Base-by-base conservation (phyloP, 2,888 invertebrate genomes). In the Rotaria macrura region DNA sequence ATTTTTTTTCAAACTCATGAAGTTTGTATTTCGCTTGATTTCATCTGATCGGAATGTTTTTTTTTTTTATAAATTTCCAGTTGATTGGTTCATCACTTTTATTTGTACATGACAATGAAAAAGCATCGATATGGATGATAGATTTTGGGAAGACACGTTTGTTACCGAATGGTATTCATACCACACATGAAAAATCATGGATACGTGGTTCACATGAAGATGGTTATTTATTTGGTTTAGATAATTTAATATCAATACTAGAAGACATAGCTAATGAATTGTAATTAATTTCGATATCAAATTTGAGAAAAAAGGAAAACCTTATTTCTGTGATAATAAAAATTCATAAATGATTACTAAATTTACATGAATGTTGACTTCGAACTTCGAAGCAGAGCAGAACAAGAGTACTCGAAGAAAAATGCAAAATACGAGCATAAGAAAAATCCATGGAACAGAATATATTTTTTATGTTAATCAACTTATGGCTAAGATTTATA, bases 201-300 rank as follows among this genome's bases (percentile, higher is more conserved):
- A 89, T 90, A 38, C 96, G 96, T 87, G 96, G 96, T 74, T 97
- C 96, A 91, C 96, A 96, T 90, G 97, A 97, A 92, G 97, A 97
- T 90, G 97, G 97, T 87, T 97, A 96, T 92, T 93, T 96, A 88
- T 95, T 95, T 87, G 97, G 97, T 87, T 93, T 97, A 84, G 94
- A 95, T 89, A 96, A 96, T 92, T 92, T 97, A 88, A 94, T 96
- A 88, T 93, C 94, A 88, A 94, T 96, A 88, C 95, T 96, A 86
- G 88, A 89, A 72, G 89, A 89, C 2, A 79, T 79, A 43, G 43
- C 43, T 43, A 5, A 43, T 43, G 79, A 79, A 17, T 1, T 65
- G n/a, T 9, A 65, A 57, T 12, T 34, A 65, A 47, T 65, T 34
- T 54, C 1, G 7, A 9, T 54, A 54, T 7, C 5, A 6, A 54